Base-by-base conservation (phyloP, 2,113 vertebrate species). In the Xyrauchen texanus region DNA sequence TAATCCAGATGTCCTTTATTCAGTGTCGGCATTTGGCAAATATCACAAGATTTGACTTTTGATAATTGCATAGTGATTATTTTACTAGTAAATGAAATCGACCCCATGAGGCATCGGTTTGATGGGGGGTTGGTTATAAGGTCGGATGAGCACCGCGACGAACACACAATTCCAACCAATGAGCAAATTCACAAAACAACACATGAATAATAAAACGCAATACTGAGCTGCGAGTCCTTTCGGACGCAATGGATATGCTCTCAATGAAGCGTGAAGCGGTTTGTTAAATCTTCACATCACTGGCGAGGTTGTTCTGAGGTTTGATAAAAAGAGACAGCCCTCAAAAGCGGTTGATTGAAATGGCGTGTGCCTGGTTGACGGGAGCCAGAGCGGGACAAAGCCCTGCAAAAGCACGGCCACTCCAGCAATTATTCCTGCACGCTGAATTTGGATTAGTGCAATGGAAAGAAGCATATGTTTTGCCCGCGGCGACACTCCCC, bases 401-500 rank as follows among this genome's bases (percentile, higher is more conserved):
- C 95, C 91, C 93, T 90, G 93, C 93, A 94, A 94, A 98, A 94
- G 95, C 95, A 93, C 95, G 97, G 96, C 95, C 97, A 97, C 97
- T 98, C 94, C 93, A 96, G 96, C 97, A 98, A 98, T 99, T 98
- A 98, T 95, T 97, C 94, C 95, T 98, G 95, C 95, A 96, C 94
- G 96, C 96, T 96, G 96, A 98, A 98, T 97, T 97, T 97, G 97
- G 96, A 98, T 99, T 99, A 98, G 97, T 93, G 95, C 96, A 92
- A 96, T 98, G 96, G 96, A 98, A 97, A 97, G 96, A 96, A 99
- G 96, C 97, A 99, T 99, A 98, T 99, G 97, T 99, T 99, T 97
- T 94, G 96, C 97, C 96, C 90, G 95, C 92, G 97, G 97, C 97
- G 93, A 97, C 95, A 94, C 94, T 95, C 96, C 95, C 96, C 96